These are phyloP conservation scores for Erethizon dorsatum DNA, from an alignment of 2,797 vertebrate genomes.

Conservation along the genomic window DNA sequence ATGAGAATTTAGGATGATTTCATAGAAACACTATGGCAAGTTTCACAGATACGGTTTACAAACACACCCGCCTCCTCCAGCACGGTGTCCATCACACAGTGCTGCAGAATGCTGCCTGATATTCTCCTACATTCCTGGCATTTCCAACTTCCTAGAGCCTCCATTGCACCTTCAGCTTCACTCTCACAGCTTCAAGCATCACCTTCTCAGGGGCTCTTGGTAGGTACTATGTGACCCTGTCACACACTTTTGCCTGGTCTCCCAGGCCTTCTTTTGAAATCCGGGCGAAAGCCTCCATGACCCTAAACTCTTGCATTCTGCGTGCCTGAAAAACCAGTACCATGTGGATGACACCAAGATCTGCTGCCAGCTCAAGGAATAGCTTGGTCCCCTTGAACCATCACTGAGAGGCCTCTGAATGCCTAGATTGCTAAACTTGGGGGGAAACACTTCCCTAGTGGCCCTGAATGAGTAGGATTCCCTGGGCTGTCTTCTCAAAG, in stretches of 20 bases:
- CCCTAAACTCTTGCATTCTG: neutral
- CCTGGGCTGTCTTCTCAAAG: neutral
- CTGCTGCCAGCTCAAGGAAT: neutral
- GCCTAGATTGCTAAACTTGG: neutral
- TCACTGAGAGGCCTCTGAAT: neutral
- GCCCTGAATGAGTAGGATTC: neutral
- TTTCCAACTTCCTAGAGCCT: neutral
- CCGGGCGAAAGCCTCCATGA: neutral
- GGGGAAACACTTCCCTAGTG: neutral
- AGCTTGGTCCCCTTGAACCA: neutral
- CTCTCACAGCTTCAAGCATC: neutral
- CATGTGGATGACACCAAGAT: neutral
- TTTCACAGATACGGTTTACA: neutral
- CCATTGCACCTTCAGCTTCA: neutral
- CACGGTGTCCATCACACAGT: neutral
- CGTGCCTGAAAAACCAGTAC: neutral
- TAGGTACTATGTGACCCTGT: neutral
- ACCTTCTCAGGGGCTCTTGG: neutral
- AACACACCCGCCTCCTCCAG: neutral
- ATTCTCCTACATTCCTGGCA: neutral
- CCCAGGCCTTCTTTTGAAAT: neutral
- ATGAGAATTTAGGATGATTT: neutral
- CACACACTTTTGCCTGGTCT: neutral
- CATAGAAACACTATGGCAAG: constrained; percentile 1
- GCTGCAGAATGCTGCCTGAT: neutral